These are phyloP conservation scores for Ochropacha duplaris DNA, from an alignment of 2,888 invertebrate species.

Conservation along the genomic window DNA sequence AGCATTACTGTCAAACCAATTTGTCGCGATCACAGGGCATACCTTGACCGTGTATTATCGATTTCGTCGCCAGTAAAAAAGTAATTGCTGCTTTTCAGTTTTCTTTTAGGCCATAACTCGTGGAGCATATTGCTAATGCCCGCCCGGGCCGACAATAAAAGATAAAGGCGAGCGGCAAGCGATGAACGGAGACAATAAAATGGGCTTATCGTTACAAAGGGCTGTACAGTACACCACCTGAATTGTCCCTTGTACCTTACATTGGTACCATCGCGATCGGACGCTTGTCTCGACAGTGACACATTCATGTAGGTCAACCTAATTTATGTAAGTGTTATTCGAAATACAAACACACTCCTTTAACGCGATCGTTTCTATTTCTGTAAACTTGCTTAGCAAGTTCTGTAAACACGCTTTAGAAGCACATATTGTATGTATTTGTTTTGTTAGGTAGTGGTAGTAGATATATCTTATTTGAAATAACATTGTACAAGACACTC, in stretches of 20 bases:
- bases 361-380: background rate
- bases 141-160: conserved; percentile 61
- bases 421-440: background rate
- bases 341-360: background rate
- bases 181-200: conserved; percentile 65
- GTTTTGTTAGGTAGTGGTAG: too few relatives aligned
- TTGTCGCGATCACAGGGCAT: conserved; percentile 6
- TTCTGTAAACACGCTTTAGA: too few relatives aligned
- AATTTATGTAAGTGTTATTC: conserved; percentile 3
- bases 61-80: conserved; percentile 29
- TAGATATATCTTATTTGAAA: too few relatives aligned
- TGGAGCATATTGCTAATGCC: conserved; percentile 66
- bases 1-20: conserved; percentile 3
- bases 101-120: conserved; percentile 54
- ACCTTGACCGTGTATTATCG: conserved; percentile 21
- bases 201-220: conserved; percentile 63
- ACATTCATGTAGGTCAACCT: conserved; percentile 1
- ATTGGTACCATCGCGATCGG: conserved; percentile 33
- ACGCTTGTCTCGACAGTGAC: background rate
- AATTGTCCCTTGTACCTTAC: conserved; percentile 37
- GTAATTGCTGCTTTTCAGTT: conserved; percentile 42
- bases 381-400: background rate
- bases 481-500: too few relatives aligned
- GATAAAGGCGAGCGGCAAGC: conserved; percentile 59
- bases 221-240: conserved; percentile 45